Percentiles rank a stretch among this genome's conserved stretches.
Conservation (phyloP, 1,140 invertebrate species). For the Steinernema khuongi region DNA sequence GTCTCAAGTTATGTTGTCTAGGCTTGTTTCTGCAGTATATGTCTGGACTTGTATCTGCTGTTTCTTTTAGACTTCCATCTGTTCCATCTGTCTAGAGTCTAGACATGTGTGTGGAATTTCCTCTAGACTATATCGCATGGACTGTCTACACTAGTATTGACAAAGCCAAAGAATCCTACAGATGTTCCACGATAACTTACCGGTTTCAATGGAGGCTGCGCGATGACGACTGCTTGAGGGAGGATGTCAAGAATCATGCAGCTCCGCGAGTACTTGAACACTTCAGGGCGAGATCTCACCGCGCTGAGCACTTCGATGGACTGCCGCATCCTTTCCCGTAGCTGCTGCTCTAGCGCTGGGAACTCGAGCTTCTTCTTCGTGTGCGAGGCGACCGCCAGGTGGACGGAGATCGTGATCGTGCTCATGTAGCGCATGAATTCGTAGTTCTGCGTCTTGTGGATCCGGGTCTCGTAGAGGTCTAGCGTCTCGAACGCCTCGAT, state of each 20-base stretch:
- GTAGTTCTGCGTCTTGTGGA: conserved; percentile 29
- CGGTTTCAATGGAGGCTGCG: conserved; percentile 30
- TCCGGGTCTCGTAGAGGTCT: background rate
- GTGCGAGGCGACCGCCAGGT: conserved; percentile 30
- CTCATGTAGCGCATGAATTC: conserved; percentile 27
- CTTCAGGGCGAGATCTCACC: background rate
- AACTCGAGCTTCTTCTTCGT: conserved; percentile 29
- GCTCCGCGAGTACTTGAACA: conserved; percentile 12
- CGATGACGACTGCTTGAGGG: conserved; percentile 17
- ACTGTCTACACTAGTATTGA: too few relatives aligned
- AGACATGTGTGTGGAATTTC: too few relatives aligned
- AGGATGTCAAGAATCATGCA: conserved; percentile 22
- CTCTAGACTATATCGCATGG: too few relatives aligned
- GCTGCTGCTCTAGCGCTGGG: conserved; percentile 22
- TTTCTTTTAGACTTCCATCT: too few relatives aligned
- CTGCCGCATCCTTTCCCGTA: conserved; percentile 17
- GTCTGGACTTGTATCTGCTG: too few relatives aligned
- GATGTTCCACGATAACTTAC: too few relatives aligned
- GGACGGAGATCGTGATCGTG: conserved; percentile 23
- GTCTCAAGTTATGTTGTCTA: too few relatives aligned
- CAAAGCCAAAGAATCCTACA: too few relatives aligned
- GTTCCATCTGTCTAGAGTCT: too few relatives aligned
- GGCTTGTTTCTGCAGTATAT: too few relatives aligned
- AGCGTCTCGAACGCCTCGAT: background rate
- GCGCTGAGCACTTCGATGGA: conserved; percentile 19